phyloP scores from a whole-genome alignment of 2,888 invertebrate species.

The Aphrophora alni region DNA sequence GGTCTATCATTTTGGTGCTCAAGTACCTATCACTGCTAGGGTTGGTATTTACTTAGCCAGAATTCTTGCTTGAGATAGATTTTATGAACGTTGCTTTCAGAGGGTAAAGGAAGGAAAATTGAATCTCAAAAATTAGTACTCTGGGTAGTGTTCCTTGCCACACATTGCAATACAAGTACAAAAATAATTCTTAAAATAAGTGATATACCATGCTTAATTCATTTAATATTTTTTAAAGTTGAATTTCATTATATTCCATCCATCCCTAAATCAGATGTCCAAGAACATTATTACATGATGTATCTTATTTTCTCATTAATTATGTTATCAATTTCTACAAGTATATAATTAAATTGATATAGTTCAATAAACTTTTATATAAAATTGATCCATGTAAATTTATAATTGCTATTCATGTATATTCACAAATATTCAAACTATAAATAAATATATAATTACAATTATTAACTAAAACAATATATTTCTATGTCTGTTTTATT shows the following conservation, averaged over 20 bases:
- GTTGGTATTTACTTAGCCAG: too few species aligned
- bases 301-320: not conserved
- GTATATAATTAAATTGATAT: not conserved
- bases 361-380: not conserved
- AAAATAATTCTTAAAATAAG: not conserved
- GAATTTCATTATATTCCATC: not conserved
- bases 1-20: too few species aligned
- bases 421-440: not conserved
- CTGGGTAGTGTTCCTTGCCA: too few species aligned
- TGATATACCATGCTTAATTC: not conserved
- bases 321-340: not conserved
- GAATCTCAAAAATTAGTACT: too few species aligned
- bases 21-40: too few species aligned
- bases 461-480: not conserved
- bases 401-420: not conserved
- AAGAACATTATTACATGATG: not conserved
- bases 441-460: not conserved
- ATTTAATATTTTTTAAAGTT: not conserved
- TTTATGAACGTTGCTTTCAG: too few species aligned
- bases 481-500: not conserved
- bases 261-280: not conserved
- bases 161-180: not conserved
- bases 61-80: too few species aligned
- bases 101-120: too few species aligned
- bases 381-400: not conserved